Percentiles rank a stretch among this genome's conserved stretches.
Conservation (phyloP, 2,888 invertebrate species). For the Eledona agricola region DNA sequence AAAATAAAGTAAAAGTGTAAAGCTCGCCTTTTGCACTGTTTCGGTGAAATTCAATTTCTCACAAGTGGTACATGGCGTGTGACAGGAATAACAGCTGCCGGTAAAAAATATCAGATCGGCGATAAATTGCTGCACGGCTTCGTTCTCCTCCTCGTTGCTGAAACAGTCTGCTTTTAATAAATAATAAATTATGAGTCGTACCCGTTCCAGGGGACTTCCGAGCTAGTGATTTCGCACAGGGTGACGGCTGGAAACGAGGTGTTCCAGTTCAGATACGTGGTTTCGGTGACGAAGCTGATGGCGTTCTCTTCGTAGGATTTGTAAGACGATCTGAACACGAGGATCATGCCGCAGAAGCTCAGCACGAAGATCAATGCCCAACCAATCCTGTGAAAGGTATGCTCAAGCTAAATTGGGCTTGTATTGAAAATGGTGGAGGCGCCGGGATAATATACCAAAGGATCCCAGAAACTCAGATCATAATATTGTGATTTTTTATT, state of each 20-base stretch:
- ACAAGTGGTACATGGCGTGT: constrained; percentile 57
- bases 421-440: too few relatives aligned
- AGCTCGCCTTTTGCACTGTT: constrained; percentile 53
- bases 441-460: too few relatives aligned
- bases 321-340: constrained; percentile 64
- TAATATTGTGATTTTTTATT: too few relatives aligned
- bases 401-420: too few relatives aligned
- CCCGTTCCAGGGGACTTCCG: constrained; percentile 54
- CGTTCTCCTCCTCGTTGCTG: constrained; percentile 31
- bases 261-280: constrained; percentile 70
- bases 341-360: constrained; percentile 62
- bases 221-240: constrained; percentile 65
- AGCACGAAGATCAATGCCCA: constrained; percentile 65
- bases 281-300: constrained; percentile 65
- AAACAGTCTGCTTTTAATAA: too few relatives aligned
- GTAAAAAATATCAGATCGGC: constrained; percentile 63
- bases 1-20: constrained; percentile 4
- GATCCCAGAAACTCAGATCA: too few relatives aligned
- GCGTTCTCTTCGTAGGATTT: constrained; percentile 65
- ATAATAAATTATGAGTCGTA: constrained; percentile 32
- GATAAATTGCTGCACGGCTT: constrained; percentile 55
- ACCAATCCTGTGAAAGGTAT: too few relatives aligned
- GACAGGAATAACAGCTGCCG: constrained; percentile 63
- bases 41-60: constrained; percentile 54
- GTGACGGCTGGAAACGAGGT: constrained; percentile 71